phyloP scores from a whole-genome alignment of 2,113 vertebrate genomes.

The Limanda limanda region DNA sequence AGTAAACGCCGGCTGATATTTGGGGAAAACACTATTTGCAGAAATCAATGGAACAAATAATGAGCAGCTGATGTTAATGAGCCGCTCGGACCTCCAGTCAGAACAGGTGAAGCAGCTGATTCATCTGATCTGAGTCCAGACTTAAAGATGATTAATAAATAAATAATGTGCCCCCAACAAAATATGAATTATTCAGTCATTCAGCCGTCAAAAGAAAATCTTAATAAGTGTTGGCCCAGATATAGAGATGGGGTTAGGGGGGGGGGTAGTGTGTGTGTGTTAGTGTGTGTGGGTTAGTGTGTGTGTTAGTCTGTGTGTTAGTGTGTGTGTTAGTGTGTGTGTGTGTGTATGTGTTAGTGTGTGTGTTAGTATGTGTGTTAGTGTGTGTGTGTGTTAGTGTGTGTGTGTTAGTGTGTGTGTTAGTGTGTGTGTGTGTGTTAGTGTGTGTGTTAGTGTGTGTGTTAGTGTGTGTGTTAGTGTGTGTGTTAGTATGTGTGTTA shows the following conservation, averaged over 20 bases:
- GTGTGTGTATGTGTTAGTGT: no score
- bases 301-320: no score
- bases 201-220: slow-evolving; percentile 65
- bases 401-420: no score
- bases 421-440: no score
- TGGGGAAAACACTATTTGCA: slow-evolving; percentile 70
- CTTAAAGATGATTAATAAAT: slow-evolving; percentile 77
- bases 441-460: no score
- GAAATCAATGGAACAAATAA: slow-evolving; percentile 73
- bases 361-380: no score
- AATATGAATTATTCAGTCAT: slow-evolving; percentile 75
- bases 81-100: slow-evolving; percentile 19
- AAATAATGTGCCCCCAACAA: slow-evolving; percentile 74
- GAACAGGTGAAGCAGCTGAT: slow-evolving; percentile 38
- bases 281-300: no score
- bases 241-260: slow-evolving; percentile 58
- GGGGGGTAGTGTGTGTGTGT: no score
- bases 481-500: no score
- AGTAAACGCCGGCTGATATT: slow-evolving; percentile 66
- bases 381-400: no score
- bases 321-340: no score
- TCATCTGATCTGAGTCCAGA: slow-evolving; percentile 70
- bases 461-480: no score
- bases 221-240: slow-evolving; percentile 74
- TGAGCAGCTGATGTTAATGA: slow-evolving; percentile 55